Percentiles rank a stretch among this genome's conserved stretches.
Evolutionary conservation across 2,797 vertebrate species (phyloP).

Genomic region (Anguilla anguilla): DNA sequence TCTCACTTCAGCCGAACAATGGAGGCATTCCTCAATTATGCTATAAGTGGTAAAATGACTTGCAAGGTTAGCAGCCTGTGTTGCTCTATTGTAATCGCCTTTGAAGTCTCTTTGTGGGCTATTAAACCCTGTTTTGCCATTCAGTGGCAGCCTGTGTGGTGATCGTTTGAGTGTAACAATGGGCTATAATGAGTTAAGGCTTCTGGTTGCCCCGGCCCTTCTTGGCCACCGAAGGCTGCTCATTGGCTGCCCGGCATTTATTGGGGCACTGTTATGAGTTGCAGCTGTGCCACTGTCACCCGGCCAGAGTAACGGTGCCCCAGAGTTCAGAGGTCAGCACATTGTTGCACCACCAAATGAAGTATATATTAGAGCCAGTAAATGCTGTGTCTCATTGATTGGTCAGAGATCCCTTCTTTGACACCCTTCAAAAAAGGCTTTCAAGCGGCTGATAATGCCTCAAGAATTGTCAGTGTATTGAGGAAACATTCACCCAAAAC

Average conservation of each 20-base stretch:
- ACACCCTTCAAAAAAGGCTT: constrained; percentile 71
- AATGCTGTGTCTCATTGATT: constrained; percentile 75
- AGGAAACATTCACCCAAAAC: too few species aligned
- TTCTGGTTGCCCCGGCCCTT: constrained; percentile 72
- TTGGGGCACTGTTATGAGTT: constrained; percentile 81
- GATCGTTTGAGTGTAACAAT: constrained; percentile 75
- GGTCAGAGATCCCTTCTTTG: constrained; percentile 64
- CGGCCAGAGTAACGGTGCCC: constrained; percentile 77
- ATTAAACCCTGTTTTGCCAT: constrained; percentile 78
- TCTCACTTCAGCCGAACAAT: constrained; percentile 65
- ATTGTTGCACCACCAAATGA: constrained; percentile 77
- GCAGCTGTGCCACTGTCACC: constrained; percentile 86
- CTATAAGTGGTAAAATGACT: constrained; percentile 73
- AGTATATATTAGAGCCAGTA: constrained; percentile 78
- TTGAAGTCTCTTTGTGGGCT: constrained; percentile 78
- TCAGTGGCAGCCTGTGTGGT: constrained; percentile 74
- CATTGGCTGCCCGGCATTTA: constrained; percentile 75
- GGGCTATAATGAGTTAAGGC: constrained; percentile 79
- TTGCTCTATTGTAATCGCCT: constrained; percentile 70
- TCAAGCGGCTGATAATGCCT: constrained; percentile 69
- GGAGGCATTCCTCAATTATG: constrained; percentile 62
- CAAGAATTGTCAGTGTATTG: too few species aligned
- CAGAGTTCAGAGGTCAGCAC: constrained; percentile 81
- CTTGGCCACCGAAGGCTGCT: constrained; percentile 65
- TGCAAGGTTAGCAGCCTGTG: constrained; percentile 63